phyloP scores from a whole-genome alignment of 2,113 vertebrate species.

The Ceyx melanurus region DNA sequence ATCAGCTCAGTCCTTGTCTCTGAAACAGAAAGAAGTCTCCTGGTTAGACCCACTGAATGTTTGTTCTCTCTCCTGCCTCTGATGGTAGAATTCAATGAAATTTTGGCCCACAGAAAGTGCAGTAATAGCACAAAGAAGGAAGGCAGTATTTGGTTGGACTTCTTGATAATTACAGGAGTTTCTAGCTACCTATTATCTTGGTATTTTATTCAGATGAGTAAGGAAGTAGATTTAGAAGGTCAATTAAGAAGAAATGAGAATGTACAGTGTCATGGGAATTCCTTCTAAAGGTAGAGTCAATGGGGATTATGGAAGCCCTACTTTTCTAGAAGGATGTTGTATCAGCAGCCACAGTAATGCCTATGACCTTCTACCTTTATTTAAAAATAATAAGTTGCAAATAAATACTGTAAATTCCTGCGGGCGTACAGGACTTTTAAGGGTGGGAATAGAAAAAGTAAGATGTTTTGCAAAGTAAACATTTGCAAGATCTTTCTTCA shows the following conservation, averaged over 20 bases:
- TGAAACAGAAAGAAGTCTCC: background rate
- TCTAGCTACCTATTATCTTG: background rate
- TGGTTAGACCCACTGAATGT: background rate
- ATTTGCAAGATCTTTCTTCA: background rate
- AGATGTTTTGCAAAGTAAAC: background rate
- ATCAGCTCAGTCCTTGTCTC: background rate
- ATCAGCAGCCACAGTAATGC: background rate
- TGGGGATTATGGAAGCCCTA: background rate
- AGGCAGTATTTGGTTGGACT: accelerated
- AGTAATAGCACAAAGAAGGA: background rate
- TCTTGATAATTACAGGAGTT: background rate
- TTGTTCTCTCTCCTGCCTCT: background rate
- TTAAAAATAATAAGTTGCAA: background rate
- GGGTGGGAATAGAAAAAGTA: background rate
- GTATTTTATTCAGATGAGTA: background rate
- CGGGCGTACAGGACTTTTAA: background rate
- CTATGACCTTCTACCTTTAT: background rate
- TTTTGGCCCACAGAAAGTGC: background rate
- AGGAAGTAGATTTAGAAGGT: background rate
- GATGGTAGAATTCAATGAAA: background rate
- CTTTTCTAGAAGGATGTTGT: background rate
- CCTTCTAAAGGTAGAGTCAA: background rate
- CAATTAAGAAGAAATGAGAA: background rate
- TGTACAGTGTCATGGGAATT: background rate
- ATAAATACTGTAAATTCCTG: background rate